These are phyloP conservation scores for Phylloscopus whistleri DNA, from an alignment of 2,113 vertebrate genomes.

Conservation along the genomic window DNA sequence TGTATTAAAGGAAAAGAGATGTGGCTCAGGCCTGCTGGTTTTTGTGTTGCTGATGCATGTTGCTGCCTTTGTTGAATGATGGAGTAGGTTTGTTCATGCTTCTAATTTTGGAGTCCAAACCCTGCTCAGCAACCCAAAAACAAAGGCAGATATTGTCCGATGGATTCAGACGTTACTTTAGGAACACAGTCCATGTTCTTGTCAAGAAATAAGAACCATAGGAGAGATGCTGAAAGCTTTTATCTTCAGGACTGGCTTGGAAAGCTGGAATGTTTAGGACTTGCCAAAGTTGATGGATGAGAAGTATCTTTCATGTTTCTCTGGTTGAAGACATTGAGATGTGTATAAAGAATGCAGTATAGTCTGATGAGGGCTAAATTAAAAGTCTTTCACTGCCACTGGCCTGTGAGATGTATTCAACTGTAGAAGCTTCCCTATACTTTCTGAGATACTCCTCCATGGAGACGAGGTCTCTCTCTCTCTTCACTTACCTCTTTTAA, in stretches of 20 bases:
- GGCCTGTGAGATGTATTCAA: neutral
- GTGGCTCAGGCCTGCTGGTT: neutral
- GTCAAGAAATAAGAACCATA: neutral
- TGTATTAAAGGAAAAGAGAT: neutral
- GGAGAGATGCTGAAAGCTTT: neutral
- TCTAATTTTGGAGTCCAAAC: neutral
- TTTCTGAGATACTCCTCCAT: neutral
- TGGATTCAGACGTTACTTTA: neutral
- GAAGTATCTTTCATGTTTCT: neutral
- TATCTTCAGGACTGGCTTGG: neutral
- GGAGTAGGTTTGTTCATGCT: neutral
- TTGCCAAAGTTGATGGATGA: neutral
- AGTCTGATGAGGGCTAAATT: neutral
- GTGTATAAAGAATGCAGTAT: accelerated
- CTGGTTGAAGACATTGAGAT: neutral
- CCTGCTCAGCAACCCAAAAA: neutral
- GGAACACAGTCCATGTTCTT: neutral
- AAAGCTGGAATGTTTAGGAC: neutral
- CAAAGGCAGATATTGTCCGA: neutral
- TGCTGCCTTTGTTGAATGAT: neutral
- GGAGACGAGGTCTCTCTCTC: neutral
- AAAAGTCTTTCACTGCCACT: neutral
- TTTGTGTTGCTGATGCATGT: neutral
- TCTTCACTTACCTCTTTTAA: neutral
- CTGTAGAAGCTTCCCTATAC: neutral